phyloP scores from a whole-genome alignment of 2,113 vertebrate species.

The Ictalurus punctatus region DNA sequence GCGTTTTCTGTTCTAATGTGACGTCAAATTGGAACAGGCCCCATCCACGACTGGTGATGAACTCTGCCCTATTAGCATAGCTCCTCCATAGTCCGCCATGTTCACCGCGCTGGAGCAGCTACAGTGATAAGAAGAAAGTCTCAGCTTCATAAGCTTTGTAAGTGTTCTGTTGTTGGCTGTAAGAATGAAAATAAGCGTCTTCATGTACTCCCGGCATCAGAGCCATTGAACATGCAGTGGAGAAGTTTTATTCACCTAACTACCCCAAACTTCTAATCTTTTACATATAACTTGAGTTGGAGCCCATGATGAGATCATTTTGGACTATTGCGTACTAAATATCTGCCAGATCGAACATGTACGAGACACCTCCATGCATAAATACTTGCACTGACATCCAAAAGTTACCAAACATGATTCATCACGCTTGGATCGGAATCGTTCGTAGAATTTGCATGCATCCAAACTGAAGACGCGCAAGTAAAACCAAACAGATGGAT shows the following conservation, averaged over 20 bases:
- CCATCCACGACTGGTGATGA: too few species aligned
- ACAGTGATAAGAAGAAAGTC: too few species aligned
- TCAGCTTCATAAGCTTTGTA: too few species aligned
- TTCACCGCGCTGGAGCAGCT: too few species aligned
- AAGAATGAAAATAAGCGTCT: too few species aligned
- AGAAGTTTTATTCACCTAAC: background rate
- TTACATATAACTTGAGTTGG: background rate
- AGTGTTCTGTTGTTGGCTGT: too few species aligned
- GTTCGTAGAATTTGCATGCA: background rate
- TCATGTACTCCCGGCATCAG: too few species aligned
- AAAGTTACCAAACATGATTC: background rate
- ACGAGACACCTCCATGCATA: background rate
- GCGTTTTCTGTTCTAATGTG: too few species aligned
- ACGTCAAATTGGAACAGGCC: too few species aligned
- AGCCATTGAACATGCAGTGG: too few species aligned
- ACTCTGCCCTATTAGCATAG: too few species aligned
- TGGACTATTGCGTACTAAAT: background rate
- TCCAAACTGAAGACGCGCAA: background rate
- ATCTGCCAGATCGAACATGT: background rate
- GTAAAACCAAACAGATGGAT: background rate
- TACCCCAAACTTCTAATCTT: background rate
- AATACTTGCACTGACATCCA: background rate
- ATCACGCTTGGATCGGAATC: background rate
- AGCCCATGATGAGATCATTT: background rate
- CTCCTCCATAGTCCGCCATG: too few species aligned